A percentile compares a stretch with the other conserved stretches of the same genome.
phyloP scores from a whole-genome alignment of 2,888 invertebrate genomes.

The Melanostoma scalare region DNA sequence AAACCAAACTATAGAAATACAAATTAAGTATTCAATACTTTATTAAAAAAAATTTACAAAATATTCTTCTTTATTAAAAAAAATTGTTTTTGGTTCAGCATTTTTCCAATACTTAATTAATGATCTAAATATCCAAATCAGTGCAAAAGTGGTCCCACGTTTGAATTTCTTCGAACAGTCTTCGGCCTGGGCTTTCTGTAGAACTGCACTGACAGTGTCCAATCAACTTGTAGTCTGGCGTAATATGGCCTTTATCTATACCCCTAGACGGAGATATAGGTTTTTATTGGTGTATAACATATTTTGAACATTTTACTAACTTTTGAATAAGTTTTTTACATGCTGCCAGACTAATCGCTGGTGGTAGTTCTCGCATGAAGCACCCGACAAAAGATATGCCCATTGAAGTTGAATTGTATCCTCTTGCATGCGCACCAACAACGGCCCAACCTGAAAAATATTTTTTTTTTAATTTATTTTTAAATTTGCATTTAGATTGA shows the following conservation, averaged over 20 bases:
- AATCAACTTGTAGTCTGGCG: constrained; percentile 82
- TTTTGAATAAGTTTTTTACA: constrained; percentile 82
- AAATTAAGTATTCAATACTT: background rate
- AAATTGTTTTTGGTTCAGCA: background rate
- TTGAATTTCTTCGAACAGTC: constrained; percentile 83
- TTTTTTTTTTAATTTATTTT: too few species aligned
- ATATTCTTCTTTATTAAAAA: background rate
- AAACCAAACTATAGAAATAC: background rate
- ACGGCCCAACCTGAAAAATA: constrained; percentile 81
- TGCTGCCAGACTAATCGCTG: constrained; percentile 80
- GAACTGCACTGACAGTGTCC: constrained; percentile 83
- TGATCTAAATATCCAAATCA: constrained; percentile 3
- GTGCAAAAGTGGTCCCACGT: constrained; percentile 83
- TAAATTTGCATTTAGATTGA: too few species aligned
- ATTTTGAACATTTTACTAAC: constrained; percentile 47
- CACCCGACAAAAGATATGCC: constrained; percentile 84
- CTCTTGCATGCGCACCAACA: constrained; percentile 83
- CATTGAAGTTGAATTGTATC: constrained; percentile 83
- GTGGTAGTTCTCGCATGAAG: constrained; percentile 82
- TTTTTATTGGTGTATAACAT: background rate
- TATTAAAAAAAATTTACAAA: constrained; percentile 10
- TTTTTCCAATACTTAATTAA: background rate
- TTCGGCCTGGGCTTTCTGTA: constrained; percentile 83
- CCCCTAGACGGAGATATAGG: constrained; percentile 78
- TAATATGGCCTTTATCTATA: constrained; percentile 82